Conservation (phyloP, 2,113 vertebrate genomes). For the Phalacrocorax carbo region DNA sequence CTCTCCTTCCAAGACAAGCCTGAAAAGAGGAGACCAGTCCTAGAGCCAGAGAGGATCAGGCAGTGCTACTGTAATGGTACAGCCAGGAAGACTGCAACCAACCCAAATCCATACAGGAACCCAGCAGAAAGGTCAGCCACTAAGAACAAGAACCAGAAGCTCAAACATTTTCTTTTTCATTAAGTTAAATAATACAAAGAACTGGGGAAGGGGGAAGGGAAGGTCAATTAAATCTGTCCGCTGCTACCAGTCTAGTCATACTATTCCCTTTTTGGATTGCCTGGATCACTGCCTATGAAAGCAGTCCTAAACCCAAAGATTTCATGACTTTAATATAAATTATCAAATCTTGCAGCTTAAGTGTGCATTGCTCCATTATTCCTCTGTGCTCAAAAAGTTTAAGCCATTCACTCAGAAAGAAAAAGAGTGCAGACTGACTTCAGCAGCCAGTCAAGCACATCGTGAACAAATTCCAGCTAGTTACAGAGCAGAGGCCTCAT, state of each 20-base stretch:
- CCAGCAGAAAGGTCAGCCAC: neutral
- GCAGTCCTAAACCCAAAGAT: neutral
- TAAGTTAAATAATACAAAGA: neutral
- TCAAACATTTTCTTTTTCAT: neutral
- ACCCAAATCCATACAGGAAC: neutral
- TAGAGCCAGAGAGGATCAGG: neutral
- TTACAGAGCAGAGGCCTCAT: slow-evolving; percentile 18
- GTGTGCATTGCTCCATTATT: neutral
- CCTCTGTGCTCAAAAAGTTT: slow-evolving; percentile 1
- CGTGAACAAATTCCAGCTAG: slow-evolving; percentile 37
- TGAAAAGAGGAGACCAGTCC: neutral
- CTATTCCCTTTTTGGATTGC: neutral
- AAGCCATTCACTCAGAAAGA: neutral
- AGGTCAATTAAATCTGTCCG: neutral
- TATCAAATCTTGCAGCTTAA: neutral
- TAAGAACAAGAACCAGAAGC: neutral
- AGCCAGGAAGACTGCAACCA: neutral
- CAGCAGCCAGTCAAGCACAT: slow-evolving; percentile 31
- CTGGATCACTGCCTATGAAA: neutral
- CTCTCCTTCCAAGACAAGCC: neutral
- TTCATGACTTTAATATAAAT: neutral
- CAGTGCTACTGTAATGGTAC: neutral
- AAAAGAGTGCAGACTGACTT: neutral
- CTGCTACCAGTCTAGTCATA: neutral
- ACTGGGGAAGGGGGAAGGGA: neutral